A percentile compares a stretch with the other conserved stretches of the same genome.
These are phyloP conservation scores for Nomada fucata DNA, from an alignment of 2,888 invertebrate species.

Conservation along the genomic window DNA sequence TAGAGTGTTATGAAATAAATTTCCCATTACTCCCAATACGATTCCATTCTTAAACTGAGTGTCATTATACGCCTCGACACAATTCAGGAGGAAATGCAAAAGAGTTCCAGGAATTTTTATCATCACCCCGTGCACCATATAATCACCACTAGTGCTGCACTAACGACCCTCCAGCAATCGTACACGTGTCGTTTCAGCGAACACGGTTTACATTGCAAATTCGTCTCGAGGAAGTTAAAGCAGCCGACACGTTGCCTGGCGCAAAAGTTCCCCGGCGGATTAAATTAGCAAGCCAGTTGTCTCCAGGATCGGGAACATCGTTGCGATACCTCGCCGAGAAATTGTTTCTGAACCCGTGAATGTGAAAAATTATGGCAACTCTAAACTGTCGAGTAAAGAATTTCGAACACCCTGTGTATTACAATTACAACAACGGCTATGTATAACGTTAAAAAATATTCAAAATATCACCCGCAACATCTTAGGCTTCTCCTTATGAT, in stretches of 20 bases:
- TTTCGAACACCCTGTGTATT: too few relatives aligned
- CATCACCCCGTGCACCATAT: not conserved
- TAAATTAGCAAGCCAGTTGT: constrained; percentile 77
- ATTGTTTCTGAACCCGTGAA: not conserved
- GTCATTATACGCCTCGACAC: too few relatives aligned
- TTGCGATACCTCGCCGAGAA: constrained; percentile 23
- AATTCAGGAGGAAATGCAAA: not conserved
- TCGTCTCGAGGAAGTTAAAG: constrained; percentile 74
- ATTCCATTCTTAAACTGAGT: too few relatives aligned
- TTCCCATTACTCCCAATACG: too few relatives aligned
- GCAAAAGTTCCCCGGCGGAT: constrained; percentile 77
- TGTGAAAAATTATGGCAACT: not conserved
- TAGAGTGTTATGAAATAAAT: too few relatives aligned
- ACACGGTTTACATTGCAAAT: constrained; percentile 82
- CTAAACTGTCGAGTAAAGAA: not conserved
- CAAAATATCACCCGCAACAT: too few relatives aligned
- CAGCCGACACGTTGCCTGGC: constrained; percentile 63
- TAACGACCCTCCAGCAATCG: constrained; percentile 45
- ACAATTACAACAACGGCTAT: too few relatives aligned
- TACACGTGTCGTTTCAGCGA: constrained; percentile 72
- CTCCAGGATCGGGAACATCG: constrained; percentile 47
- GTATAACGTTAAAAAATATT: too few relatives aligned
- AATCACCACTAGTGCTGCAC: constrained; percentile 17
- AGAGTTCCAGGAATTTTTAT: constrained; percentile 12
- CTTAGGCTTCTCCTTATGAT: too few relatives aligned